Base-by-base conservation (phyloP, 2,888 invertebrate species). In the Scaptomyza polygonia region DNA sequence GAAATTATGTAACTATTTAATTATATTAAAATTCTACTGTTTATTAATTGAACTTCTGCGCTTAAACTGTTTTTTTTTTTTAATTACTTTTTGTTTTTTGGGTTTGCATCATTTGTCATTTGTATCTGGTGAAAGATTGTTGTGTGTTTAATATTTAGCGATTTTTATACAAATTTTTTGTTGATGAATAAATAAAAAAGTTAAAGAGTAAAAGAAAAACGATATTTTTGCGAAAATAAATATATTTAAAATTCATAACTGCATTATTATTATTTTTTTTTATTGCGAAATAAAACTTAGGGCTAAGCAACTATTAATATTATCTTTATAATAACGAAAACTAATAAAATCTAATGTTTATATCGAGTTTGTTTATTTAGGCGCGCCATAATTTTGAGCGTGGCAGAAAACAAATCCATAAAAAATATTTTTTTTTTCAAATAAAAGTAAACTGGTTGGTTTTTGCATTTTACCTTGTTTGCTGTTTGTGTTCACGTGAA, bases 1-100 rank as follows among this genome's bases (percentile, higher is more conserved):
- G 66, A 72, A 84, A 81, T 77, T 78, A 79, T 85, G 72, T 78
- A 71, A 71, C 71, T 76, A 75, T 61, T 66, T 62, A 62, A 43
- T 63, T 73, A 72, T 82, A 78, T 85, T 87, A 83, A 85, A 81
- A 86, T 73, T 81, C 88, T 88, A 88, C 86, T 69, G 76, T 83
- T 67, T 87, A 85, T 88, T 88, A 88, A 88, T 88, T 88, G 88
- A 88, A 88, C 88, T 86, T 74, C 82, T 83, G 89, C 85, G 89
- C 81, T 83, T 89, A 79, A 84, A 69, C 67, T 72, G 56, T 62
- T 55, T 52, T 47, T 66, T 40, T 32, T 49, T 44, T 42, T 36
- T 32, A 44, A 61, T 53, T 54, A 44, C n/a, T 43, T 53, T 51
- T 55, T 42, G 7, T 18, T 18, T 30, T 32, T 8, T 32, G n/a